Evolutionary conservation across 1,140 invertebrate genomes (phyloP).

Genomic region (Spodoptera frugiperda): DNA sequence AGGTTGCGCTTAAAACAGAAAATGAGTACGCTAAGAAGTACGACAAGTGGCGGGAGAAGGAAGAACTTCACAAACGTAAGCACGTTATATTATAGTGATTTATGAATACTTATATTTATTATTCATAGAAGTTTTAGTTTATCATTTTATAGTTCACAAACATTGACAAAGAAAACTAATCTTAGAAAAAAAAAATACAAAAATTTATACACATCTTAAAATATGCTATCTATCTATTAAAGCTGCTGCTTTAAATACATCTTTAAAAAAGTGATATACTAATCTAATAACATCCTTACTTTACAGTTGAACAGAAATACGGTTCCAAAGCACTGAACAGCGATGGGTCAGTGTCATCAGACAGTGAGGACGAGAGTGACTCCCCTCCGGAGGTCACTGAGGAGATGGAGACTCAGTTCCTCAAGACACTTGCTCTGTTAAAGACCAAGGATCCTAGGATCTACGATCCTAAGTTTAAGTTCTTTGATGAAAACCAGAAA

Average conservation of each 20-base stretch:
- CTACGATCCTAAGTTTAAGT: constrained; percentile 92
- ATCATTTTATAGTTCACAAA: background rate
- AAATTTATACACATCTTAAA: too few relatives aligned
- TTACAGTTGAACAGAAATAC: constrained; percentile 80
- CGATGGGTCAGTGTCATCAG: constrained; percentile 62
- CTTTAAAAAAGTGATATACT: too few relatives aligned
- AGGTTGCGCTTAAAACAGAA: constrained; percentile 89
- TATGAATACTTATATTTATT: too few relatives aligned
- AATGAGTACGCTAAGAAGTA: constrained; percentile 94
- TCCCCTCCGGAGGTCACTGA: constrained; percentile 73
- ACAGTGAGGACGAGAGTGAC: constrained; percentile 81
- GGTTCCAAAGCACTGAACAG: constrained; percentile 67
- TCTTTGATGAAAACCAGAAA: constrained; percentile 88
- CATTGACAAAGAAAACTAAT: background rate
- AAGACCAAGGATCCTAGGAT: constrained; percentile 96
- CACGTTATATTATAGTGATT: constrained; percentile 10
- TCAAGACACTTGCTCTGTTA: constrained; percentile 93
- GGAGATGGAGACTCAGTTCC: constrained; percentile 94
- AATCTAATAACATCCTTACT: background rate
- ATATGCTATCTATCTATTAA: too few relatives aligned
- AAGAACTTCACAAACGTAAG: constrained; percentile 94
- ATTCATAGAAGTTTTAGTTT: too few relatives aligned
- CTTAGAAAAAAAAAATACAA: too few relatives aligned
- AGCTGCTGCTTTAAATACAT: too few relatives aligned
- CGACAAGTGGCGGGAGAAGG: constrained; percentile 92